Conservation (phyloP, 2,888 invertebrate species). For the Seira ritae region DNA sequence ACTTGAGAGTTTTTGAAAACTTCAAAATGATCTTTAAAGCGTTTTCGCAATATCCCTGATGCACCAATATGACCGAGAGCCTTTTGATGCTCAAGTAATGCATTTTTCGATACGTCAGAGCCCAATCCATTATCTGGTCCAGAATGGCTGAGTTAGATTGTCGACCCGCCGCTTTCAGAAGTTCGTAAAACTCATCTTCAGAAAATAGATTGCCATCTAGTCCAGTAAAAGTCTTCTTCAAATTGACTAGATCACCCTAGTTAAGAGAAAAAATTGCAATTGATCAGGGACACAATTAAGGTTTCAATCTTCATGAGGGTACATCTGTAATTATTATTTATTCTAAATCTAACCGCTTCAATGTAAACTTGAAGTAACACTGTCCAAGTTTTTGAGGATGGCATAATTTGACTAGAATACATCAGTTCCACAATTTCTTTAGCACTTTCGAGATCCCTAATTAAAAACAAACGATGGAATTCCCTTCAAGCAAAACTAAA, state of each 20-base stretch:
- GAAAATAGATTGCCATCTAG: conserved; percentile 11
- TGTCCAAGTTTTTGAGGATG: conserved; percentile 50
- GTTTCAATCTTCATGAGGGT: too few relatives aligned
- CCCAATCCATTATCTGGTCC: conserved; percentile 15
- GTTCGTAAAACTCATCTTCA: conserved; percentile 53
- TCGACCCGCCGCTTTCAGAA: conserved; percentile 52
- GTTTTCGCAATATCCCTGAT: conserved; percentile 28
- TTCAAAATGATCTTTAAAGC: conserved; percentile 35
- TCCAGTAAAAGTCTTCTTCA: conserved; percentile 33
- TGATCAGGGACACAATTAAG: neutral
- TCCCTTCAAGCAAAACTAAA: neutral
- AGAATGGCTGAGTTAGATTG: conserved; percentile 12
- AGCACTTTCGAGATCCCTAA: conserved; percentile 60
- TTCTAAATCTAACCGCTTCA: conserved; percentile 60
- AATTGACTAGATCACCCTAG: conserved; percentile 36
- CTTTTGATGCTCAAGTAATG: conserved; percentile 26
- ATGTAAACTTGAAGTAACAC: conserved; percentile 53
- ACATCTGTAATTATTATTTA: too few relatives aligned
- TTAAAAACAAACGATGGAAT: neutral
- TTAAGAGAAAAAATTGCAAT: neutral
- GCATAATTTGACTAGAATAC: conserved; percentile 46
- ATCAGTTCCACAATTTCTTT: conserved; percentile 53
- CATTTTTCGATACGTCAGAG: conserved; percentile 16
- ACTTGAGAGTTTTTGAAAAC: conserved; percentile 19
- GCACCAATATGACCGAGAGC: conserved; percentile 17